A percentile compares a stretch with the other conserved stretches of the same genome.
These are phyloP conservation scores for Pomacea canaliculata DNA, from an alignment of 2,888 invertebrate genomes.

Conservation along the genomic window DNA sequence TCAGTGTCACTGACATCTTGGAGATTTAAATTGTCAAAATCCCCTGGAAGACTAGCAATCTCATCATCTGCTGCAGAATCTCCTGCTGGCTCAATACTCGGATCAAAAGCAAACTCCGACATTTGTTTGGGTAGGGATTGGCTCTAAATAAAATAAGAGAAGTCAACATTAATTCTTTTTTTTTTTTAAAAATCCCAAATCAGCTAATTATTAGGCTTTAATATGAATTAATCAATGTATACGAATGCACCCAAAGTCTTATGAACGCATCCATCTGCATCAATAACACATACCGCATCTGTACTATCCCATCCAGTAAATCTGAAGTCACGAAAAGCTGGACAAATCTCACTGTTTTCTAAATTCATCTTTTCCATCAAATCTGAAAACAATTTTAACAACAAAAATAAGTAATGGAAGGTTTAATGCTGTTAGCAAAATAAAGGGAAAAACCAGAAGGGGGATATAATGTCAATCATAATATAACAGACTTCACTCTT, in stretches of 20 bases:
- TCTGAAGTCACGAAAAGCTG: constrained; percentile 76
- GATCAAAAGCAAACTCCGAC: constrained; percentile 63
- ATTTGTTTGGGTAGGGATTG: constrained; percentile 31
- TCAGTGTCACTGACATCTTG: constrained; percentile 34
- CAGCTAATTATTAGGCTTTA: background rate
- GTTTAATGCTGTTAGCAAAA: no score
- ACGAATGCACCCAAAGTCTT: background rate
- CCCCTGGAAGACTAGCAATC: constrained; percentile 21
- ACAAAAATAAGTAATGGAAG: no score
- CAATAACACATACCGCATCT: constrained; percentile 13
- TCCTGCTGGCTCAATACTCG: constrained; percentile 60
- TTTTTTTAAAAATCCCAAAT: background rate
- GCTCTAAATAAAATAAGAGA: constrained; percentile 31
- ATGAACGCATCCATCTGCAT: background rate
- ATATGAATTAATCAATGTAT: background rate
- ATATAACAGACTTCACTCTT: no score
- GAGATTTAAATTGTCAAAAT: constrained; percentile 29
- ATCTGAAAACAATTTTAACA: constrained; percentile 43
- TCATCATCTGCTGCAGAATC: constrained; percentile 34
- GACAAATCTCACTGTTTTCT: constrained; percentile 72
- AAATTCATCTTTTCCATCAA: constrained; percentile 37
- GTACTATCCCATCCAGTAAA: constrained; percentile 74
- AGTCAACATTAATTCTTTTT: no score
- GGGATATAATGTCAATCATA: no score
- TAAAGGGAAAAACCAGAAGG: no score